Evolutionary conservation across 2,113 vertebrate genomes (phyloP), one percentile per base, ranked within the genome.

Genomic region (Odocoileus hemionus): DNA sequence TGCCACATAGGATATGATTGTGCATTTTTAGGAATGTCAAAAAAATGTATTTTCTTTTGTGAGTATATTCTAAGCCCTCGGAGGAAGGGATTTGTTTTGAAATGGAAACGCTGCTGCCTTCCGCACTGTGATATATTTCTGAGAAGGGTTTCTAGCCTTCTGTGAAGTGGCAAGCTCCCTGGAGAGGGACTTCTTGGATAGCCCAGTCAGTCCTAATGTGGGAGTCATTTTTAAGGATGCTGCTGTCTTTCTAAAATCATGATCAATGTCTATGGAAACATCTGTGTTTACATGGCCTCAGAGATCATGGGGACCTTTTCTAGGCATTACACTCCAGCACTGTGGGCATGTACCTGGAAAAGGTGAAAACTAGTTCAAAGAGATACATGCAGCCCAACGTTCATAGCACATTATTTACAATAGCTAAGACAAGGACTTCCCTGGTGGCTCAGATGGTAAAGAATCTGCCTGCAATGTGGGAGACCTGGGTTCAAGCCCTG

Each of bases 1-100:
- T 96, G 89, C 97, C 96, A 98, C n/a, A 16, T 19, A 96, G 97
- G 97, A 96, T 96, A 94, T 54, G 96, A 98, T 98, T 97, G 1
- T 94, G 96, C 96, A 82, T 94, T 98, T 98, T 97, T 85, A 97
- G 94, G 93, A 98, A 96, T 95, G 93, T 98, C 98, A 98, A 95
- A 96, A 96, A 97, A 97, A 95, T 52, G 76, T 94, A 89, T 94
- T 96, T 95, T 92, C 92, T 95, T 79, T 91, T 47, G 94, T 92
- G 91, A 96, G 6, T 39, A 21, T 86, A 33, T 90, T 45, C 86
- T 64, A 19, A 52, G 57, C 47, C 39, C 21, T 93, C 25, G 30
- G 89, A 67, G 85, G 58, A 91, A 94, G 90, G 36, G 17, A 10
- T 70, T 21, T 58, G 9, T 74, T 93, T 95, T 67, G 25, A 54